Evolutionary conservation across 2,888 invertebrate species (phyloP), one percentile per base, ranked within the genome.

Genomic region (Heliconius sara): DNA sequence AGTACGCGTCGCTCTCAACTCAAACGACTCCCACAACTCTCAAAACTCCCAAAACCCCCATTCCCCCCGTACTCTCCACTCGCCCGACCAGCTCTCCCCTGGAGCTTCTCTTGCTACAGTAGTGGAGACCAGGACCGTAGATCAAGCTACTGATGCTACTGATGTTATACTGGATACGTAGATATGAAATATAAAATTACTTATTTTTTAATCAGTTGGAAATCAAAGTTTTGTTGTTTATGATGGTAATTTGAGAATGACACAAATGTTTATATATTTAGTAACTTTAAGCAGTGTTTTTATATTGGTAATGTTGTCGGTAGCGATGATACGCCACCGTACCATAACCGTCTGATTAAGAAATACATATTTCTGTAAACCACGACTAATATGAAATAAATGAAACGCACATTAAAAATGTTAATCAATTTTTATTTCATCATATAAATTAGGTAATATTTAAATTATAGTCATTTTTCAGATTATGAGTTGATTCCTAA

Each of bases 371-470:
- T 65, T 27, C n/a, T 52, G 27, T 47, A 34, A 76, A 66, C 67
- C 77, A 68, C 79, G 75, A 67, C 70, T 63, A 79, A 80, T 82
- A 75, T 79, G 70, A 83, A 87, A 88, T 86, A 87, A 87, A 88
- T 86, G 87, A 91, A 85, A 85, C 81, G 65, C 52, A 73, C 85
- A 83, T 82, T 84, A 52, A 82, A 65, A 81, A 88, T 93, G 93
- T 94, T 93, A 94, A 93, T 92, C 84, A 90, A 77, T 79, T 81
- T 83, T 93, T 93, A 92, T 91, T 93, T 90, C 82, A 85, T 85
- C 84, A 89, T 90, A 93, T 93, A 91, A 92, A 92, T 92, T 92
- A 60, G 60, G n/a, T 60, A 92, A 90, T 86, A 85, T 83, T 83
- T 78, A 83, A 87, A 88, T 88, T 88, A 89, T 91, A 90, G 83